phyloP scores from a whole-genome alignment of 2,888 invertebrate species.

The Nudaria mundana region DNA sequence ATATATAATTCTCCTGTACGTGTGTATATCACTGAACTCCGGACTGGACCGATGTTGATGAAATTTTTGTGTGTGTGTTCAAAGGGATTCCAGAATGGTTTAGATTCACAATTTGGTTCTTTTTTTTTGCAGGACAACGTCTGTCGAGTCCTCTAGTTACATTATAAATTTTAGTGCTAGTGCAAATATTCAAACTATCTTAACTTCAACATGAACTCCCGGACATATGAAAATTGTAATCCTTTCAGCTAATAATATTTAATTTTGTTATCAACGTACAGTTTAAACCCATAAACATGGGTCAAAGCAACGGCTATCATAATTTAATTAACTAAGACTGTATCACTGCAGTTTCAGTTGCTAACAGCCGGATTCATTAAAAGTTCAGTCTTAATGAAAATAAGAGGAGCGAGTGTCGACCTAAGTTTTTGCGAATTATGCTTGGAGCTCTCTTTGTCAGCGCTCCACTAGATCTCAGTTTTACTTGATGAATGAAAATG shows the following conservation, averaged over 20 bases:
- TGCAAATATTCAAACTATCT: too few relatives aligned
- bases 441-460: constrained; percentile 15
- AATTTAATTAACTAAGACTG: constrained; percentile 29
- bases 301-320: constrained; percentile 16
- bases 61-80: too few relatives aligned
- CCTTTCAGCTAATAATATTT: not conserved
- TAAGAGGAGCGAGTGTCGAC: constrained; percentile 18
- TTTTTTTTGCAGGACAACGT: too few relatives aligned
- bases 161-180: too few relatives aligned
- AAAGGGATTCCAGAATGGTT: too few relatives aligned
- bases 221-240: too few relatives aligned
- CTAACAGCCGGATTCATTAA: constrained; percentile 26
- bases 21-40: too few relatives aligned
- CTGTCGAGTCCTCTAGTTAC: too few relatives aligned
- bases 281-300: constrained; percentile 6
- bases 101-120: too few relatives aligned
- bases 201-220: too few relatives aligned
- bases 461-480: constrained; percentile 3
- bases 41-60: too few relatives aligned
- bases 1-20: too few relatives aligned
- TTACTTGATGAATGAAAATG: constrained; percentile 1
- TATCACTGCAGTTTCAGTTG: constrained; percentile 29
- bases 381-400: constrained; percentile 29
- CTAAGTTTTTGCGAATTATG: constrained; percentile 25
- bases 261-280: not conserved